phyloP scores from a whole-genome alignment of 2,113 vertebrate species.

The Dromiciops gliroides region DNA sequence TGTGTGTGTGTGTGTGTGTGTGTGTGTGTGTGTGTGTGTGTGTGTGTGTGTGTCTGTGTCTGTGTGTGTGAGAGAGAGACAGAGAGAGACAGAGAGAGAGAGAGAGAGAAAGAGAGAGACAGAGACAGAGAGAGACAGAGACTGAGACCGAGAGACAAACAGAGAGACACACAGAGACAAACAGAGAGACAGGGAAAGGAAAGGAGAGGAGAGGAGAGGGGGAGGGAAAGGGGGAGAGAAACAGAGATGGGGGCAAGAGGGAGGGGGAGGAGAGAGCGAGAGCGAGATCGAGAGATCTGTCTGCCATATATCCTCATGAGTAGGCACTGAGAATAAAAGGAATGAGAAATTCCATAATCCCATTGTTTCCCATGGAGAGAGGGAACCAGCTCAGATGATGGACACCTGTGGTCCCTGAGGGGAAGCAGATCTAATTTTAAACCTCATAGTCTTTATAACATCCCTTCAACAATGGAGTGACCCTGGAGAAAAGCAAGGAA shows the following conservation, averaged over 20 bases:
- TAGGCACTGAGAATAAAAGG: not conserved
- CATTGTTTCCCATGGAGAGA: not conserved
- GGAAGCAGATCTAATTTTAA: not conserved
- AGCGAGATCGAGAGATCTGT: no score
- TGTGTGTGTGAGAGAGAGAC: not conserved
- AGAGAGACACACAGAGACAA: not conserved
- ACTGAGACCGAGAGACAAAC: no score
- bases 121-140: no score
- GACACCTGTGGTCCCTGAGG: not conserved
- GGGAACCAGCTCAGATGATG: not conserved
- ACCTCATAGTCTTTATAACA: no score
- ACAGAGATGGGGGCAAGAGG: no score
- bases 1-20: not conserved
- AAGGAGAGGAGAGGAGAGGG: not conserved
- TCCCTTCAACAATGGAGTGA: not conserved
- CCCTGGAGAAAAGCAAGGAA: not conserved
- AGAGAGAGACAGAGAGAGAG: not conserved
- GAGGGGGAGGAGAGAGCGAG: no score
- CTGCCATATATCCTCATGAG: not conserved
- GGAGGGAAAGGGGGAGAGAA: not conserved
- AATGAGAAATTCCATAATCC: not conserved
- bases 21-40: not conserved
- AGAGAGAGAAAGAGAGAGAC: no score
- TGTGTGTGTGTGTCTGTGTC: not conserved
- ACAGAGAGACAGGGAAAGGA: not conserved